Base-by-base conservation (phyloP, 2,797 vertebrate species). In the Rhynchonycteris naso region DNA sequence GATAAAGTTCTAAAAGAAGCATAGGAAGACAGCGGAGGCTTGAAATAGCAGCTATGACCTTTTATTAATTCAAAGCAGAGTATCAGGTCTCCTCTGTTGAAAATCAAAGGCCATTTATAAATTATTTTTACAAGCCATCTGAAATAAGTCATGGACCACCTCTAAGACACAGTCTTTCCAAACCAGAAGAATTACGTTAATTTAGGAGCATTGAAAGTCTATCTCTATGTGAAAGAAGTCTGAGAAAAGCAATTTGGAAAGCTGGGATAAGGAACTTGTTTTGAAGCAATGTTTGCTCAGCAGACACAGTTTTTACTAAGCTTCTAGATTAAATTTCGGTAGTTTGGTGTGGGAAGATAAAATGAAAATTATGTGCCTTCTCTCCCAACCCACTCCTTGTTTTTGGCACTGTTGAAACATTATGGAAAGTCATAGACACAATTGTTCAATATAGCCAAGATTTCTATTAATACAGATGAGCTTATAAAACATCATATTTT, bases 11-110 rank as follows among this genome's bases (percentile, higher is more conserved):
- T 74, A 38, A 81, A 85, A 83, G 66, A 93, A 72, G 33, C 28
- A 54, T 15, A 6, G 30, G 14, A 72, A 71, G 22, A 35, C 19
- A 84, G 10, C 5, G 26, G 30, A 84, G 72, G 16, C 58, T 94
- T 88, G 7, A 81, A 94, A 81, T 12, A 72, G 22, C 13, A 79
- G 74, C 35, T 24, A 33, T 50, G 38, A 63, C n/a, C 50, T 88
- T 95, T 90, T 50, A 74, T 75, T 81, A 76, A 92, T 85, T 81
- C 69, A 85, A 92, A 83, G 47, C 18, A 66, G 50, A 66, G 52
- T 72, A 86, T 54, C 14, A 69, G 14, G 21, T 83, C 56, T 65
- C 16, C 28, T 79, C 19, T 86, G 33, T 63, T 71, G 15, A 11
- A 93, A 95, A 81, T 74, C 35, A 87, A 94, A 68, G 58, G 5